These are phyloP conservation scores for Hephaestus fuliginosus DNA, from an alignment of 2,797 vertebrate species.

Conservation along the genomic window DNA sequence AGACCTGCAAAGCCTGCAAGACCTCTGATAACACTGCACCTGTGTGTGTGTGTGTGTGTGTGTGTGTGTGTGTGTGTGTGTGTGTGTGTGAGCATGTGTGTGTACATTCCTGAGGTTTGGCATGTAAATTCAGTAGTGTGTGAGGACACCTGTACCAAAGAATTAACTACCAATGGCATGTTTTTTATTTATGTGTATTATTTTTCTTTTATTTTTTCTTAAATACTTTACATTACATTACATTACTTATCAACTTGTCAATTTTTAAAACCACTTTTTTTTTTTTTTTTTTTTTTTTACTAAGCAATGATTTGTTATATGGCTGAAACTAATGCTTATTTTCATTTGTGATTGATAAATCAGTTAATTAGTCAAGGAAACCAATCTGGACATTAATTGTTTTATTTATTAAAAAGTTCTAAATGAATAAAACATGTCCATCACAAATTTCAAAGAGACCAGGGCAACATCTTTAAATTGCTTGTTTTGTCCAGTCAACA, in stretches of 20 bases:
- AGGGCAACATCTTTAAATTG: neutral
- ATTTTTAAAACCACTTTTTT: neutral
- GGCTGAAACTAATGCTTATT: neutral
- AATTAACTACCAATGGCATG: conserved; percentile 5
- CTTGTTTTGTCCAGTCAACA: neutral
- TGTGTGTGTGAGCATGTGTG: conserved; percentile 4
- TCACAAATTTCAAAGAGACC: neutral
- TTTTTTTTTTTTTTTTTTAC: neutral
- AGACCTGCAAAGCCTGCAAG: conserved; percentile 73
- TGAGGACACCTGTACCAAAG: conserved; percentile 41
- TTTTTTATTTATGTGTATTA: neutral
- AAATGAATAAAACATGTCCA: neutral
- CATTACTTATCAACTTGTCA: no score
- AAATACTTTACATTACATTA: neutral
- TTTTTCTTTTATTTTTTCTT: neutral
- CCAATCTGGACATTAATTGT: neutral
- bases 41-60: conserved; percentile 38
- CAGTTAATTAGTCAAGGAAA: neutral
- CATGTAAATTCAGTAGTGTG: conserved; percentile 41
- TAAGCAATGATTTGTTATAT: neutral
- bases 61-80: conserved; percentile 12
- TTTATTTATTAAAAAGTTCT: neutral
- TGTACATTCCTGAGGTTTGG: conserved; percentile 64
- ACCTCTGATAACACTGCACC: conserved; percentile 77
- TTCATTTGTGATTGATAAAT: neutral